Evolutionary conservation across 1,140 invertebrate genomes (phyloP).

Genomic region (Drosophila guanche): DNA sequence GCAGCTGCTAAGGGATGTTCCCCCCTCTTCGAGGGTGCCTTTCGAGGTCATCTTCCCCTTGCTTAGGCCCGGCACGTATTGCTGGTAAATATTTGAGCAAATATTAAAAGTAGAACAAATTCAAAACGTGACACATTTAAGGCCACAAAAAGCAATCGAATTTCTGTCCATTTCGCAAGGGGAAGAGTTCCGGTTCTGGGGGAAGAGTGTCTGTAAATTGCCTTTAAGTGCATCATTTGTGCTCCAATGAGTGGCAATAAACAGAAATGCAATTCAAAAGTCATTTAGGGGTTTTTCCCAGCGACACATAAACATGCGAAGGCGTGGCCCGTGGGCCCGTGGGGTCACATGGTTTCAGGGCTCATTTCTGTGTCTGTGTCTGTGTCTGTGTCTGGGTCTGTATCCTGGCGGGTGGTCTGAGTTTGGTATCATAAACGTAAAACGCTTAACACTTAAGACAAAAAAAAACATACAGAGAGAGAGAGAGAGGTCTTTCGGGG

Average conservation of each 20-base stretch:
- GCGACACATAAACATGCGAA: conserved; percentile 23
- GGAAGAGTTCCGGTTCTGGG: neutral
- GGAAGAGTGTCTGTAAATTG: conserved; percentile 1
- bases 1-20: conserved; percentile 19
- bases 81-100: conserved; percentile 70
- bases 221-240: conserved; percentile 56
- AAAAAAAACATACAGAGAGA: conserved; percentile 33
- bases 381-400: conserved; percentile 20
- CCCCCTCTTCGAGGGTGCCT: neutral
- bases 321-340: neutral
- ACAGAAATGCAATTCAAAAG: conserved; percentile 71
- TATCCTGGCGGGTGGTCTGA: conserved; percentile 11
- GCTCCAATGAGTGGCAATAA: conserved; percentile 31
- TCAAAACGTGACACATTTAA: conserved; percentile 67
- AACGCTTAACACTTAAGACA: conserved; percentile 76
- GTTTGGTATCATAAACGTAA: conserved; percentile 69
- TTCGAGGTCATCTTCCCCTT: conserved; percentile 24
- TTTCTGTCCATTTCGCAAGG: neutral
- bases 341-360: conserved; percentile 19
- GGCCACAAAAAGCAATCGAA: conserved; percentile 45
- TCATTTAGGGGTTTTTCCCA: conserved; percentile 35
- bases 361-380: conserved; percentile 5
- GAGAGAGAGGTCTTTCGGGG: neutral
- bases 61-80: conserved; percentile 56
- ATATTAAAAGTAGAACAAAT: conserved; percentile 71